Conservation (phyloP, 2,888 invertebrate genomes). For the Tyria jacobaeae region DNA sequence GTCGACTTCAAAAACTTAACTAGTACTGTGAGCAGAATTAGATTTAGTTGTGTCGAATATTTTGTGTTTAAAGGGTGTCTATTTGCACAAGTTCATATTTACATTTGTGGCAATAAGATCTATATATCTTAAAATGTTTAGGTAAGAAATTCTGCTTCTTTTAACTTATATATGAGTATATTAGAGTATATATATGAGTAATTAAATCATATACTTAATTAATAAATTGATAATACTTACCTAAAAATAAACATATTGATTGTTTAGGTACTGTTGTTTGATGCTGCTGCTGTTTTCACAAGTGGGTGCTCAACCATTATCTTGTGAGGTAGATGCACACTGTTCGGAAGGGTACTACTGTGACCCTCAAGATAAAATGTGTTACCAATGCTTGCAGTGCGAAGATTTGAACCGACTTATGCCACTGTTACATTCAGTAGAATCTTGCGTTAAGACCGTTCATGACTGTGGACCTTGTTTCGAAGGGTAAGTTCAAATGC, state of each 20-base stretch:
- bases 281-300: constrained; percentile 14
- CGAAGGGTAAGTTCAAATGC: constrained; percentile 29
- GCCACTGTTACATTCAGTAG: constrained; percentile 21
- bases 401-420: constrained; percentile 55
- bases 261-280: constrained; percentile 14
- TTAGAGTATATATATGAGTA: too few relatives aligned
- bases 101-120: background rate
- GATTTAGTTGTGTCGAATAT: background rate
- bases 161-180: background rate
- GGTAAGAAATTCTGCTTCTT: constrained; percentile 23
- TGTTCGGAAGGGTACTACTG: constrained; percentile 63
- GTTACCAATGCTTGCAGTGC: constrained; percentile 62
- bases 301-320: constrained; percentile 28
- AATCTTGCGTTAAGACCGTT: constrained; percentile 26
- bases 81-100: background rate
- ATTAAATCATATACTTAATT: too few relatives aligned
- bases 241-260: background rate
- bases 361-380: constrained; percentile 46
- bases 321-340: constrained; percentile 57
- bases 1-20: background rate
- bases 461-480: constrained; percentile 35
- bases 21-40: background rate
- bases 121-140: constrained; percentile 22
- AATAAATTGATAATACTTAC: too few relatives aligned
- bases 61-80: background rate